phyloP scores from a whole-genome alignment of 2,888 invertebrate species.

The Trachelus tabidus region DNA sequence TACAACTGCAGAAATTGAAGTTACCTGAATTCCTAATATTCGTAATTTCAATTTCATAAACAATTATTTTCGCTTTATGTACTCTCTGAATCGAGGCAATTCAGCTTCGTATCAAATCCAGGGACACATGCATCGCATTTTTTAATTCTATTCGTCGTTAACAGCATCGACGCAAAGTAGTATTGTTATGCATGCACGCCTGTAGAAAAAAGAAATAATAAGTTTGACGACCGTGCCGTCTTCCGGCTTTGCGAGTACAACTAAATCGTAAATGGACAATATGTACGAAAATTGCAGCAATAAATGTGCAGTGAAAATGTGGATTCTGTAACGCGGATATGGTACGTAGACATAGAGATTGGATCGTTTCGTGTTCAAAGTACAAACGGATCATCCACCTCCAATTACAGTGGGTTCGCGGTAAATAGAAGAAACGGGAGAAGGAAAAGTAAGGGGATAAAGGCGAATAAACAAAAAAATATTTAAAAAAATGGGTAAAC shows the following conservation, averaged over 20 bases:
- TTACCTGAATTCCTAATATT: neutral
- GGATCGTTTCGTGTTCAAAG: conserved; percentile 25
- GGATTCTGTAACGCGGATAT: neutral
- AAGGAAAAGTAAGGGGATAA: neutral
- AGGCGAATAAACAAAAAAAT: neutral
- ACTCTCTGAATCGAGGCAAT: neutral
- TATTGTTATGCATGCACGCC: neutral
- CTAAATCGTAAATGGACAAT: neutral
- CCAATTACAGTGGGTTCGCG: conserved; percentile 22
- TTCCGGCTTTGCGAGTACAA: neutral
- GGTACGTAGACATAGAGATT: conserved; percentile 14
- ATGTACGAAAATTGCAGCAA: neutral
- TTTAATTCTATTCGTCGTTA: neutral
- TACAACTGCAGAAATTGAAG: neutral
- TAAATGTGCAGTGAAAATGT: neutral
- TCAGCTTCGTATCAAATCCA: neutral
- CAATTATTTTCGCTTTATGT: neutral
- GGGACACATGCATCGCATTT: neutral
- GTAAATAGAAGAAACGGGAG: neutral
- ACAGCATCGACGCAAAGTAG: neutral
- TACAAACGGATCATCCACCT: conserved; percentile 21
- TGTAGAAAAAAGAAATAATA: neutral
- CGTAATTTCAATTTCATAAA: neutral
- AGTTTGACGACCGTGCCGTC: neutral
- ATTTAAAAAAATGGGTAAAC: neutral